phyloP scores from a whole-genome alignment of 53 echinoderm and acorn worm species.

The Henricia sp. region DNA sequence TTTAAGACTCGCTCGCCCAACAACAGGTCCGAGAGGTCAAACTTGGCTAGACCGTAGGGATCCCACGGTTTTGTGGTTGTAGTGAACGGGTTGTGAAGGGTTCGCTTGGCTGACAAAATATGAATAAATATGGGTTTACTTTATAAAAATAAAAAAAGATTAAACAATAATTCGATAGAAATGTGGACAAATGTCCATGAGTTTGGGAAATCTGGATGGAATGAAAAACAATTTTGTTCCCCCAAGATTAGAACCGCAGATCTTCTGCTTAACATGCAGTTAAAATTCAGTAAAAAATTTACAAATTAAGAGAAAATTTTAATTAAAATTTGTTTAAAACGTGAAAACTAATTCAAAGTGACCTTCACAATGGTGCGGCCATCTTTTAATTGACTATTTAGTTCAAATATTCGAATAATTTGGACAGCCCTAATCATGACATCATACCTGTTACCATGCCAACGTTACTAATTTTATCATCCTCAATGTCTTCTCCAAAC shows the following conservation, averaged over 20 bases:
- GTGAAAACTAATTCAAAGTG: too few species aligned
- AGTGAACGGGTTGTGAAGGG: slow-evolving; percentile 92
- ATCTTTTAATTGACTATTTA: too few species aligned
- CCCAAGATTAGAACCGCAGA: too few species aligned
- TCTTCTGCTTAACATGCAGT: too few species aligned
- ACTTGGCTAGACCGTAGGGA: slow-evolving; percentile 91
- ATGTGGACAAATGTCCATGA: too few species aligned
- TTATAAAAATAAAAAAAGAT: background rate
- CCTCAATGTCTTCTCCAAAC: slow-evolving; percentile 97
- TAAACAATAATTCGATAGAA: background rate
- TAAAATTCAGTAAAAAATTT: too few species aligned
- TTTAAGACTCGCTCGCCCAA: slow-evolving; percentile 89
- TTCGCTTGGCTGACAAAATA: slow-evolving; percentile 81
- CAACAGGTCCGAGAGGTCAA: slow-evolving; percentile 87
- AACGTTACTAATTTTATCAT: slow-evolving; percentile 97
- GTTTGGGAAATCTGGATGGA: too few species aligned
- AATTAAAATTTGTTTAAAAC: too few species aligned
- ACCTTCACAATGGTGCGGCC: too few species aligned
- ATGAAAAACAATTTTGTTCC: background rate
- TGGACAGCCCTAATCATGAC: too few species aligned
- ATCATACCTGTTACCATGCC: slow-evolving; percentile 95
- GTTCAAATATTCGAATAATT: too few species aligned
- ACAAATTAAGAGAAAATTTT: too few species aligned
- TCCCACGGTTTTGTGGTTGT: slow-evolving; percentile 89
- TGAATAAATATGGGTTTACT: background rate